Base-by-base conservation (phyloP, 2,888 invertebrate genomes). In the Peribatodes rhomboidaria region DNA sequence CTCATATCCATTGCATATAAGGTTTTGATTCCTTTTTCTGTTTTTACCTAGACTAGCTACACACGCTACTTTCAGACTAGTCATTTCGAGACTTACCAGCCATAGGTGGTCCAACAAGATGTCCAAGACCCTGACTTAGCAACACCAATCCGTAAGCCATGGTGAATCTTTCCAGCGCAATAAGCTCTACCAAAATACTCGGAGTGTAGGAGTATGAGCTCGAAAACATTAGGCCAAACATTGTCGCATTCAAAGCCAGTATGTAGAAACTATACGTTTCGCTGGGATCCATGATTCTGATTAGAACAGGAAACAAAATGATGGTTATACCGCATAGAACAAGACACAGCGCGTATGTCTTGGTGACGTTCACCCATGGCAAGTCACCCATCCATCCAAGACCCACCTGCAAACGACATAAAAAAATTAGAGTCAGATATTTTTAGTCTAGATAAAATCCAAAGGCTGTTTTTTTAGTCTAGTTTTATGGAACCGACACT, bases 141-240 rank as follows among this genome's bases (percentile, higher is more conserved):
- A 98, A 93, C 71, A 97, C 96, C 73, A 99, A 90, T 13, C 99
- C 99, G 85, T 98, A 99, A 18, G 98, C 98, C 88, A 96, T 97
- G 9, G 98, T 98, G 84, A 99, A 98, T 71, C 97, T 95, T 80
- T 98, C 98, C 81, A 99, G 88, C 3, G 98, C 98, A 47, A 98
- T 97, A 76, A 98, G 91, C 82, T 98, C 96, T 27, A 98, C 98
- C 74, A 98, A 92, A 78, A 99, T 97, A 79, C 98, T 97, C 0
- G 98, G 98, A 0, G 98, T 98, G 76, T 98, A 96, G 0, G 98
- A 96, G 85, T 98, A 98, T 65, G 97, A 98, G 78, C 98, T 98
- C 41, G 98, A 98, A 84, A 98, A 98, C 79, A 97, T 97, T 50
- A 98, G 94, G 0, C 99, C 99, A 83, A 98, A 99, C 42, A 96